Evolutionary conservation across 2,888 invertebrate species (phyloP).

Genomic region (Phymatocera aterrima): DNA sequence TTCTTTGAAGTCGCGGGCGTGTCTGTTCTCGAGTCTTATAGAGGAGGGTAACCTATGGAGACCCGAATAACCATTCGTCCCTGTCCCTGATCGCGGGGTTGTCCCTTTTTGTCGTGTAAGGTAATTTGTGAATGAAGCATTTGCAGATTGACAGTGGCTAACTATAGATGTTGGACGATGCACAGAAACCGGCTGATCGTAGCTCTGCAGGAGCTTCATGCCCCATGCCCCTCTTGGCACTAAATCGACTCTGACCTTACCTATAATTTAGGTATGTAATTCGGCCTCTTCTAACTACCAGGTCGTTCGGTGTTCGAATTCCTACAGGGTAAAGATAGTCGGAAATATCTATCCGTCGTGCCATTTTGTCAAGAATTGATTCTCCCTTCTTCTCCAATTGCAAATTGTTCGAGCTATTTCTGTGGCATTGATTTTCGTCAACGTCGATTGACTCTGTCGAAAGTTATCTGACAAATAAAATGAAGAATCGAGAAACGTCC

Average conservation of each 20-base stretch:
- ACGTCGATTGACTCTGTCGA: neutral
- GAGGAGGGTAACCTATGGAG: neutral
- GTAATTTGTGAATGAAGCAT: slow-evolving; percentile 41
- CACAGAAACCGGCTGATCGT: neutral
- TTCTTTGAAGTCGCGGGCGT: slow-evolving; percentile 34
- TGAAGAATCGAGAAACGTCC: neutral
- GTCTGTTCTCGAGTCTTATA: neutral
- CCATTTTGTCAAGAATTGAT: neutral
- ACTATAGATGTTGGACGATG: slow-evolving; percentile 40
- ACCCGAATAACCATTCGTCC: slow-evolving; percentile 12
- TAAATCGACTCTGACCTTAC: neutral
- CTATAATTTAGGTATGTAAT: too few relatives aligned
- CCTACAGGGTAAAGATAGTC: neutral
- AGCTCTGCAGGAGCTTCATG: neutral
- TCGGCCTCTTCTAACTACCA: neutral
- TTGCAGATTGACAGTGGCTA: slow-evolving; percentile 31
- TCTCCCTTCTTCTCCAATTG: neutral
- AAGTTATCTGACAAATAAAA: neutral
- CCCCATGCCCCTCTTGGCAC: neutral
- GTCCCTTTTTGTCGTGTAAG: slow-evolving; percentile 14
- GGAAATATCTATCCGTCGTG: neutral
- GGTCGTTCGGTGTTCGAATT: neutral
- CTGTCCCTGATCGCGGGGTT: slow-evolving; percentile 29
- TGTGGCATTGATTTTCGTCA: neutral
- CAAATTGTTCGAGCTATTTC: neutral